Conservation (phyloP, 2,113 vertebrate genomes). For the Hippoglossus stenolepis region DNA sequence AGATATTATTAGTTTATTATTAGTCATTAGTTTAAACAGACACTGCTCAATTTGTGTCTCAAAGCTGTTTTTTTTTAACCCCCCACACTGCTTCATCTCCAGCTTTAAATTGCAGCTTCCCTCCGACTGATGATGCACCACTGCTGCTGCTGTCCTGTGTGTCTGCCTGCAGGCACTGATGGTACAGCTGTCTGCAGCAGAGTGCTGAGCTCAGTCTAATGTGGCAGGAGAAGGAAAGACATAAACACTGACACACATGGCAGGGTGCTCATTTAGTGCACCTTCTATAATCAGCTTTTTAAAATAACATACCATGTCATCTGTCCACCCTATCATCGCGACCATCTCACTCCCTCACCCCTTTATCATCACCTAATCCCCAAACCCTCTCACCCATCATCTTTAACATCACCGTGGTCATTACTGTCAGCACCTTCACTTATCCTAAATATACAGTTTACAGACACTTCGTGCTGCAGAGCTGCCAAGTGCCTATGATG, state of each 20-base stretch:
- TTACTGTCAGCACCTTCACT: constrained; percentile 61
- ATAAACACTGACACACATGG: constrained; percentile 49
- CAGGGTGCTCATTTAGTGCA: constrained; percentile 63
- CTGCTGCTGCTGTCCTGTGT: constrained; percentile 42
- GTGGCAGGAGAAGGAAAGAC: constrained; percentile 36
- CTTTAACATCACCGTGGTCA: constrained; percentile 52
- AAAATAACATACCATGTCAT: constrained; percentile 56
- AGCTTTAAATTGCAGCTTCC: constrained; percentile 58
- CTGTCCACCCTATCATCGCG: constrained; percentile 57
- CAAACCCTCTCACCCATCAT: constrained; percentile 55
- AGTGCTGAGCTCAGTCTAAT: constrained; percentile 60
- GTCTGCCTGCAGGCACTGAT: constrained; percentile 55
- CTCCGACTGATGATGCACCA: constrained; percentile 56
- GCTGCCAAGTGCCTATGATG: constrained; percentile 5
- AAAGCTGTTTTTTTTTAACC: constrained; percentile 3
- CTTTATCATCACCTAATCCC: constrained; percentile 63
- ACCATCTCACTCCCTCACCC: constrained; percentile 52
- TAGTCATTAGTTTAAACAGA: constrained; percentile 2
- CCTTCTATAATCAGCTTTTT: constrained; percentile 62
- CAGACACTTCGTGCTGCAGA: constrained; percentile 15
- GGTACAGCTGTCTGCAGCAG: constrained; percentile 64
- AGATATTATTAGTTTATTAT: too few relatives aligned
- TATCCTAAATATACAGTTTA: constrained; percentile 48
- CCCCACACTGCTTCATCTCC: constrained; percentile 4
- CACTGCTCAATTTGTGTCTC: constrained; percentile 2